These are phyloP conservation scores for Sinelater perroti DNA, from an alignment of 2,888 invertebrate genomes.

Conservation along the genomic window DNA sequence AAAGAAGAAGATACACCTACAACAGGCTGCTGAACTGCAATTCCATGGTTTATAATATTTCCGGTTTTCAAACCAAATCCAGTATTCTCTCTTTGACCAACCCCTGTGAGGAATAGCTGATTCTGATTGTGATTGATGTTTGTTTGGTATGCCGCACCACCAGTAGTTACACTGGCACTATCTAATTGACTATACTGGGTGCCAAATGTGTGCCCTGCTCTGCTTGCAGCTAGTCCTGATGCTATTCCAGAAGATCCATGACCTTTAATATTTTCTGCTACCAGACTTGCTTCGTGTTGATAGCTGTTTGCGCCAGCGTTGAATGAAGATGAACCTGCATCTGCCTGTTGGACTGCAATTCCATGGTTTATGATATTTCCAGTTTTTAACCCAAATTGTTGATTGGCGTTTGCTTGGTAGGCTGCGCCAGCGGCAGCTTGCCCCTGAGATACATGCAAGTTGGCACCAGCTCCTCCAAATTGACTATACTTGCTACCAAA, in stretches of 20 bases:
- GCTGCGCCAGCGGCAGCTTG: neutral
- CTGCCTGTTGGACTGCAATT: conserved; percentile 3
- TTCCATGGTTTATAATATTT: conserved; percentile 1
- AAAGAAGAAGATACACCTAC: neutral
- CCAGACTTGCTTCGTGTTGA: neutral
- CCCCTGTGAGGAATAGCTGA: neutral
- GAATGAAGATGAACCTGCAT: neutral
- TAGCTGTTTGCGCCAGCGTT: neutral
- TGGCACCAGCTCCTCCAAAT: neutral
- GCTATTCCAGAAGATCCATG: neutral
- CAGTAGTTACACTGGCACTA: neutral
- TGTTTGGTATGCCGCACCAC: conserved; percentile 1
- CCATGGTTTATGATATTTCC: conserved; percentile 2
- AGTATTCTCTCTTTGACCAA: neutral
- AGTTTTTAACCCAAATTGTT: neutral
- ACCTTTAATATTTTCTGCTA: neutral
- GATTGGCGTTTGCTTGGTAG: conserved; percentile 6
- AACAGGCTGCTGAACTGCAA: conserved; percentile 4
- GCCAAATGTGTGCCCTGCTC: too few relatives aligned
- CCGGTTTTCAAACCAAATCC: neutral
- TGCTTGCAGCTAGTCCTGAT: too few relatives aligned
- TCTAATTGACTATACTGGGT: too few relatives aligned
- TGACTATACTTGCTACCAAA: too few relatives aligned
- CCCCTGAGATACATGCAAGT: neutral
- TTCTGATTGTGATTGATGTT: neutral